Percentiles rank a stretch among this genome's conserved stretches.
phyloP scores from a whole-genome alignment of 2,888 invertebrate genomes.

The Thalpophila matura region DNA sequence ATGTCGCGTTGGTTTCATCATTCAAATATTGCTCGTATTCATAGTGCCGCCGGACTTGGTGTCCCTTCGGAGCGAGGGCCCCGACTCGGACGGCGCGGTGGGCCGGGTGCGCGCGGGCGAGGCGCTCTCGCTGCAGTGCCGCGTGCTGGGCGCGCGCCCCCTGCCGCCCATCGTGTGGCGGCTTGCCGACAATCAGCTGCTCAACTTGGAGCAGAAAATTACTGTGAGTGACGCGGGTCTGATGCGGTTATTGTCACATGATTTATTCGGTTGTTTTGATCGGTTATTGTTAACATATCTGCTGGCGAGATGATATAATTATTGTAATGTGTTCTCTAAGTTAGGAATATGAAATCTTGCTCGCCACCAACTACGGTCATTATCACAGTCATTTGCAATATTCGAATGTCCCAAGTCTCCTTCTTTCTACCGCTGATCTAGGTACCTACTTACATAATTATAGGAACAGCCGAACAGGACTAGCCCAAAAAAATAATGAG shows the following conservation, averaged over 20 bases:
- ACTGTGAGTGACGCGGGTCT: conserved; percentile 70
- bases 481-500: neutral
- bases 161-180: conserved; percentile 79
- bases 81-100: conserved; percentile 52
- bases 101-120: conserved; percentile 76
- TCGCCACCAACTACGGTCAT: neutral
- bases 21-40: conserved; percentile 10
- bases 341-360: neutral
- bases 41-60: conserved; percentile 84
- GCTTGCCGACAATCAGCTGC: conserved; percentile 73
- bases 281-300: neutral
- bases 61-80: conserved; percentile 72
- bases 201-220: conserved; percentile 78
- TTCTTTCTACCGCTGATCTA: too few species aligned
- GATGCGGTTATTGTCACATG: conserved; percentile 10
- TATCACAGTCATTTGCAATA: neutral
- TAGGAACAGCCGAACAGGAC: neutral
- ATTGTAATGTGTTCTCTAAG: neutral
- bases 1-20: conserved; percentile 8
- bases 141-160: conserved; percentile 85
- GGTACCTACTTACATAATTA: too few species aligned
- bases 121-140: conserved; percentile 77
- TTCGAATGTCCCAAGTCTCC: too few species aligned
- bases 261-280: conserved; percentile 5
- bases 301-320: neutral